Evolutionary conservation across 2,888 invertebrate genomes (phyloP).

Genomic region (Agrotis clavis): DNA sequence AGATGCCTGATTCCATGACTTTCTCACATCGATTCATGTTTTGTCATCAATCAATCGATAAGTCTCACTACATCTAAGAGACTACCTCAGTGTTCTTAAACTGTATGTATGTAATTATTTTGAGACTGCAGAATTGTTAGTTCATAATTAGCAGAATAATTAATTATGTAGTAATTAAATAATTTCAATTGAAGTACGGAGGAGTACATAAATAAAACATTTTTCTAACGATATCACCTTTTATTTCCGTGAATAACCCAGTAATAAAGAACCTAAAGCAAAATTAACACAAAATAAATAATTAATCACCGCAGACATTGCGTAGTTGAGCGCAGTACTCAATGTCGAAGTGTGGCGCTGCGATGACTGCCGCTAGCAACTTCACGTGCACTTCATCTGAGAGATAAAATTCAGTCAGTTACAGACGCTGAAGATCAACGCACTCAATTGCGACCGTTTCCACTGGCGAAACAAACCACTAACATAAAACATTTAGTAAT

Average conservation of each 20-base stretch:
- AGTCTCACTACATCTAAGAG: constrained; percentile 80
- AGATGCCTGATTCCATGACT: constrained; percentile 74
- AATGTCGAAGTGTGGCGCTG: constrained; percentile 81
- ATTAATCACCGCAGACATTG: constrained; percentile 77
- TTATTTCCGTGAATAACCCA: constrained; percentile 64
- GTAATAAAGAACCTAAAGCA: neutral
- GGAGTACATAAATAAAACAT: constrained; percentile 88
- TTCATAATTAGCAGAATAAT: constrained; percentile 87
- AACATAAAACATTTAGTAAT: no score
- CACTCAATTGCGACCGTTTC: neutral
- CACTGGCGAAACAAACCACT: neutral
- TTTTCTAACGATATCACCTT: constrained; percentile 83
- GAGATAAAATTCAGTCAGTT: constrained; percentile 5
- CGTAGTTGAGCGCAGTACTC: constrained; percentile 75
- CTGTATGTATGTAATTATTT: constrained; percentile 88
- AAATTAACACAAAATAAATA: constrained; percentile 11
- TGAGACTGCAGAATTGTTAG: constrained; percentile 91
- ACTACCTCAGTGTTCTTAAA: constrained; percentile 85
- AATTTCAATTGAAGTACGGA: constrained; percentile 85
- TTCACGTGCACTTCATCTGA: constrained; percentile 83
- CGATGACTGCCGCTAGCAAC: constrained; percentile 84
- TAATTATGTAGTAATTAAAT: constrained; percentile 87
- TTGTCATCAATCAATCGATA: constrained; percentile 60
- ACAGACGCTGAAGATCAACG: neutral
- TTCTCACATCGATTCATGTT: constrained; percentile 71